phyloP scores from a whole-genome alignment of 2,888 invertebrate genomes.

The Apeira syringaria region DNA sequence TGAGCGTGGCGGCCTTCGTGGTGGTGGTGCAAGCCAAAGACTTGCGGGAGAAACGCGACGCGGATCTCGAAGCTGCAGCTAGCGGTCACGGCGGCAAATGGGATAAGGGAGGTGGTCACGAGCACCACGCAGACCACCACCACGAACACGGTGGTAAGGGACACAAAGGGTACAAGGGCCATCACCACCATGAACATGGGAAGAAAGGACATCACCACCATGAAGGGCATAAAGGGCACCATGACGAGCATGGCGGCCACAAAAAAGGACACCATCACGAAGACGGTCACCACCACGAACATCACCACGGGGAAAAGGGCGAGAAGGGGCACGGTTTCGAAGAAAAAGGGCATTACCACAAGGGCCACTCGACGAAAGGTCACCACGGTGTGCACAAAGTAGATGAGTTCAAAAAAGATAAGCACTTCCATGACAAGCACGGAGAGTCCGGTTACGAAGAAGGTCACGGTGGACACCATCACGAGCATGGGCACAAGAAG shows the following conservation, averaged over 20 bases:
- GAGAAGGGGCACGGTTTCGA: constrained; percentile 83
- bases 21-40: constrained; percentile 68
- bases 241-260: constrained; percentile 84
- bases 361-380: constrained; percentile 93
- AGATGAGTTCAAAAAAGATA: constrained; percentile 93
- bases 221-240: constrained; percentile 84
- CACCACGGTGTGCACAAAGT: constrained; percentile 92
- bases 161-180: constrained; percentile 87
- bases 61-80: constrained; percentile 82
- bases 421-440: constrained; percentile 93
- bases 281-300: constrained; percentile 85
- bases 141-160: constrained; percentile 86
- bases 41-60: constrained; percentile 69
- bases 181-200: constrained; percentile 86
- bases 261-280: constrained; percentile 86
- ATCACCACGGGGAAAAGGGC: constrained; percentile 86
- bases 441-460: constrained; percentile 90
- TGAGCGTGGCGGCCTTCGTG: constrained; percentile 62
- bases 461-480: constrained; percentile 90
- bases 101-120: constrained; percentile 84
- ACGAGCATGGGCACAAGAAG: constrained; percentile 90
- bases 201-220: constrained; percentile 90
- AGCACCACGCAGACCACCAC: constrained; percentile 85
- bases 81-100: constrained; percentile 49
- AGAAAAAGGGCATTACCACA: constrained; percentile 88